Percentiles rank a stretch among this genome's conserved stretches.
Evolutionary conservation across 2,797 vertebrate species (phyloP).

Genomic region (Petrocephalus sullivani): DNA sequence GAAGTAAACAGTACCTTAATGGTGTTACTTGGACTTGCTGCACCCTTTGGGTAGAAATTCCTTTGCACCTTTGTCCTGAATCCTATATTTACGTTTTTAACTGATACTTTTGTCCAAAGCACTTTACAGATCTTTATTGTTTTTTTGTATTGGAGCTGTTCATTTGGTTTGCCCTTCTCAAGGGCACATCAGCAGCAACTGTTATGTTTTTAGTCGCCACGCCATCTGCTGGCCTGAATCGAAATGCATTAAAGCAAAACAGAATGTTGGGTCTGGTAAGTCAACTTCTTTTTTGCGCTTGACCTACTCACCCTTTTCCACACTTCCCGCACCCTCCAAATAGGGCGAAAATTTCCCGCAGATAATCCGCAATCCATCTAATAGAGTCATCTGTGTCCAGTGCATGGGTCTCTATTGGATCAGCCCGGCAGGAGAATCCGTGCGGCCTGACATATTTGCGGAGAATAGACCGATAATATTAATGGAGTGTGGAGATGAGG

Average conservation of each 20-base stretch:
- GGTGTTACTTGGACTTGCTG: slow-evolving; percentile 4
- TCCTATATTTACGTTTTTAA: background rate
- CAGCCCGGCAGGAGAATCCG: background rate
- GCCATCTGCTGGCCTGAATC: background rate
- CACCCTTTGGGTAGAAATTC: background rate
- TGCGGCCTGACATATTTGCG: background rate
- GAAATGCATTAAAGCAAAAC: background rate
- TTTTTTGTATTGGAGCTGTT: background rate
- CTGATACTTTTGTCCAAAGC: background rate
- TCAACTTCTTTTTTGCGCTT: background rate
- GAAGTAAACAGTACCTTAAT: background rate
- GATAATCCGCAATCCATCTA: background rate
- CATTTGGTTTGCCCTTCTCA: background rate
- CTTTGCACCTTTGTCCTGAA: background rate
- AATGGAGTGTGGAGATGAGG: background rate
- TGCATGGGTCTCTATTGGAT: background rate
- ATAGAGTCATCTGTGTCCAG: background rate
- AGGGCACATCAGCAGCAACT: background rate
- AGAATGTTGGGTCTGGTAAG: background rate
- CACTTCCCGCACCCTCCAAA: background rate
- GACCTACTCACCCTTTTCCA: background rate
- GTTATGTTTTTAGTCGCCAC: background rate
- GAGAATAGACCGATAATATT: slow-evolving; percentile 8
- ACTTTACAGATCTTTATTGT: background rate
- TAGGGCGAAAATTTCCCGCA: background rate